Evolutionary conservation across 2,888 invertebrate species (phyloP).

Genomic region (Scaeva pyrastri): DNA sequence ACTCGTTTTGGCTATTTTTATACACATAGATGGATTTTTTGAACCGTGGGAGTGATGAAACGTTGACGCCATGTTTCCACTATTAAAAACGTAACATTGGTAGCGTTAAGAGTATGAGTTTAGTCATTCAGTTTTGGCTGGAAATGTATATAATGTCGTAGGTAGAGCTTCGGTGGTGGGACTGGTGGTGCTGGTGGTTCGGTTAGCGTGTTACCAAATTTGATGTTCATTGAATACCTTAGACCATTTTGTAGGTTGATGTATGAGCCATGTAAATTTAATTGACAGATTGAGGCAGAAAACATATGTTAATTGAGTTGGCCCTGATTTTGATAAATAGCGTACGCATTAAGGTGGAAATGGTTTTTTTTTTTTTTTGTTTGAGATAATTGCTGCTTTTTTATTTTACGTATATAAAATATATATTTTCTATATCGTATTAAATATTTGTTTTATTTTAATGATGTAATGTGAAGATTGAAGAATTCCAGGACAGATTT

Average conservation of each 20-base stretch:
- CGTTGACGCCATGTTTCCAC: conserved; percentile 37
- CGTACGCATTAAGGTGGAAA: background rate
- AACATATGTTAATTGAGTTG: background rate
- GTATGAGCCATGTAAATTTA: conserved; percentile 12
- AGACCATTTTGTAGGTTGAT: conserved; percentile 4
- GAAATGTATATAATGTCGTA: no score
- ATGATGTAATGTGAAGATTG: no score
- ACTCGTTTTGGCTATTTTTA: conserved; percentile 9
- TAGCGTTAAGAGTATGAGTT: no score
- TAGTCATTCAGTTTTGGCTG: background rate
- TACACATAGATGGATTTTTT: background rate
- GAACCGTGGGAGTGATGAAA: conserved; percentile 27
- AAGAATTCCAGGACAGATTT: no score
- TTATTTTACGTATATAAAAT: no score
- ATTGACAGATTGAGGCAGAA: background rate
- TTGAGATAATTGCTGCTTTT: background rate
- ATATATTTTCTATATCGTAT: no score
- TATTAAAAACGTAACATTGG: background rate
- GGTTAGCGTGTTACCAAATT: background rate
- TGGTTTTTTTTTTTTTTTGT: background rate
- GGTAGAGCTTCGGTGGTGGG: background rate
- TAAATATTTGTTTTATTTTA: no score
- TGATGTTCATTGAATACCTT: background rate
- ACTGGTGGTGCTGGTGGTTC: background rate
- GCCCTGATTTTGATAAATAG: conserved; percentile 1